Evolutionary conservation across 1,140 invertebrate genomes (phyloP).

Genomic region (Drepana arcuata): DNA sequence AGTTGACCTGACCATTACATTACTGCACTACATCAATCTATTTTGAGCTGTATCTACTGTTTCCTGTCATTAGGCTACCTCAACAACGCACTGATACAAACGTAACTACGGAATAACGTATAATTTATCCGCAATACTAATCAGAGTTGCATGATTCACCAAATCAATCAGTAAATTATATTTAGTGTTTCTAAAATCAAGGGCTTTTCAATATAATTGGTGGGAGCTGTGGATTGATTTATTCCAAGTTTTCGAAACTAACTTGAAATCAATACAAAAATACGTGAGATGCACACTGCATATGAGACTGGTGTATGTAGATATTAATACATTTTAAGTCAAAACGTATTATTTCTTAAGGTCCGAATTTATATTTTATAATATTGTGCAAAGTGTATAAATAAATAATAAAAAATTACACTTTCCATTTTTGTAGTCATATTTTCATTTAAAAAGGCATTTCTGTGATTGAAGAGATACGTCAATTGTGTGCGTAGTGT

Average conservation of each 20-base stretch:
- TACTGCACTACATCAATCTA: constrained; percentile 41
- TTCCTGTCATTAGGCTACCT: constrained; percentile 44
- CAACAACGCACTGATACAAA: constrained; percentile 5
- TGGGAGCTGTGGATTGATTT: neutral
- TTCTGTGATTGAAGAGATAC: too few relatives aligned
- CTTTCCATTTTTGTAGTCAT: constrained; percentile 4
- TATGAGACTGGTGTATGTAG: too few relatives aligned
- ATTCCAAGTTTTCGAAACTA: neutral
- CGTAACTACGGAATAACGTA: constrained; percentile 1
- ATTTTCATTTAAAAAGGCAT: too few relatives aligned
- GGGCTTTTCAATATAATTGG: neutral
- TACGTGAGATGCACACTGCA: neutral
- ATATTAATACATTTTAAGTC: too few relatives aligned
- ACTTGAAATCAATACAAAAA: neutral
- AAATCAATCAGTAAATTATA: neutral
- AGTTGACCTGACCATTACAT: constrained; percentile 28
- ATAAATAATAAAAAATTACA: too few relatives aligned
- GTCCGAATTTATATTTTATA: too few relatives aligned
- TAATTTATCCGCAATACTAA: neutral
- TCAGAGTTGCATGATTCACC: neutral
- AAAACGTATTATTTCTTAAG: too few relatives aligned
- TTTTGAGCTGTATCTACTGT: constrained; percentile 25
- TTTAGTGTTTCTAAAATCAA: neutral
- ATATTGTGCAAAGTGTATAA: too few relatives aligned
- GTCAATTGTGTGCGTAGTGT: too few relatives aligned